These are phyloP conservation scores for Oppia nitens DNA, from an alignment of 1,140 invertebrate genomes.

Conservation along the genomic window DNA sequence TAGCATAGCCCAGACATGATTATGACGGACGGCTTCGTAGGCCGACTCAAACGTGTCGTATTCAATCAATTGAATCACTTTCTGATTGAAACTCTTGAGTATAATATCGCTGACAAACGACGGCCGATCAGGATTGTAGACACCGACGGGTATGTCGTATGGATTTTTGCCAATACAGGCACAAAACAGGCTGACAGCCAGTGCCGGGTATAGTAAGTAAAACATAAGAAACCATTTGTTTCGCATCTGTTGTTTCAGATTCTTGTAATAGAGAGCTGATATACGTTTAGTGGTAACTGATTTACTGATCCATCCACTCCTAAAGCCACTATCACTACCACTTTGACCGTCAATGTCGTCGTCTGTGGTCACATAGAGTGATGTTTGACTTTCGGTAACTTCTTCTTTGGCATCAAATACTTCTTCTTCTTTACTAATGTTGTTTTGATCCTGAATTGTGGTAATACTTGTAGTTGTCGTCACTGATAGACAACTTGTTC, in stretches of 20 bases:
- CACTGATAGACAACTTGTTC: background rate
- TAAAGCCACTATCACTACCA: too few relatives aligned
- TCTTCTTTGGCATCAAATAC: too few relatives aligned
- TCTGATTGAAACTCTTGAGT: conserved; percentile 1
- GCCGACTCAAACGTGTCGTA: conserved; percentile 9
- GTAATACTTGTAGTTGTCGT: background rate
- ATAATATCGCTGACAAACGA: conserved; percentile 11
- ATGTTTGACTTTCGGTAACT: background rate
- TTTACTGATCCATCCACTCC: too few relatives aligned
- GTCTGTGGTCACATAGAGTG: too few relatives aligned
- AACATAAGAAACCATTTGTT: conserved; percentile 35
- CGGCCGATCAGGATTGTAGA: conserved; percentile 39
- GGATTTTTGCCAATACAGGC: conserved; percentile 79
- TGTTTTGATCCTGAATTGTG: background rate
- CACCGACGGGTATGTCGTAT: conserved; percentile 55
- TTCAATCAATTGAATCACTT: background rate
- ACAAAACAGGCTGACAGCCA: conserved; percentile 86
- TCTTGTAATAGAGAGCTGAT: conserved; percentile 6
- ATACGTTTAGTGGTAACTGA: background rate
- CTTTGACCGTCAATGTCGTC: too few relatives aligned
- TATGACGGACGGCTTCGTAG: conserved; percentile 7
- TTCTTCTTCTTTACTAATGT: background rate
- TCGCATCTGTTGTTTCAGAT: conserved; percentile 7
- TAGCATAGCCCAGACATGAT: conserved; percentile 15
- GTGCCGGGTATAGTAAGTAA: conserved; percentile 72